Evolutionary conservation across 2,113 vertebrate species (phyloP).

Genomic region (Meleagris gallopavo): DNA sequence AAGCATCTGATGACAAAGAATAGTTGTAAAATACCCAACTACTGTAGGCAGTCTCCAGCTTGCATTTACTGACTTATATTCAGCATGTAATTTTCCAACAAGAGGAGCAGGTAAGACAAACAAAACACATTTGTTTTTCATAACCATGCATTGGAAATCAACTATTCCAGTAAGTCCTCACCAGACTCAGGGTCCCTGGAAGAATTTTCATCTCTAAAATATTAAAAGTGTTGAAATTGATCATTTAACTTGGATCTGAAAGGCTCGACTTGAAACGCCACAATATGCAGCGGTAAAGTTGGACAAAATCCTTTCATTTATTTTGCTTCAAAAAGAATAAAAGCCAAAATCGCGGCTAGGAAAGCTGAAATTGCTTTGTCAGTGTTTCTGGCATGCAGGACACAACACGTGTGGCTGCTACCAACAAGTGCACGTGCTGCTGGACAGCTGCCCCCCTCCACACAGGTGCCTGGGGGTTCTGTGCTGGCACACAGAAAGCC

Average conservation of each 20-base stretch:
- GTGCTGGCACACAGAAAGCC: not conserved
- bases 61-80: conserved; percentile 57
- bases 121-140: conserved; percentile 17
- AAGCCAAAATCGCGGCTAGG: not conserved
- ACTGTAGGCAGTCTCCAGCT: conserved; percentile 59
- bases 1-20: conserved; percentile 77
- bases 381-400: not conserved
- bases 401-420: not conserved
- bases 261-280: not conserved
- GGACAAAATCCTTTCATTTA: not conserved
- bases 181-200: not conserved
- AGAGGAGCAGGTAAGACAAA: conserved; percentile 48
- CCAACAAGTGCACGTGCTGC: fast-evolving
- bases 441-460: not conserved
- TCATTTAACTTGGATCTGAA: not conserved
- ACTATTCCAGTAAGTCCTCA: not conserved
- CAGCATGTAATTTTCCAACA: conserved; percentile 58
- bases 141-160: conserved; percentile 22
- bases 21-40: conserved; percentile 74
- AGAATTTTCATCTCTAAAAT: not conserved
- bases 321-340: not conserved
- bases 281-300: not conserved
- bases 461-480: not conserved
- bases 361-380: not conserved
- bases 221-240: not conserved